Base-by-base conservation (phyloP, 2,888 invertebrate species). In the Mythimna lalbum region DNA sequence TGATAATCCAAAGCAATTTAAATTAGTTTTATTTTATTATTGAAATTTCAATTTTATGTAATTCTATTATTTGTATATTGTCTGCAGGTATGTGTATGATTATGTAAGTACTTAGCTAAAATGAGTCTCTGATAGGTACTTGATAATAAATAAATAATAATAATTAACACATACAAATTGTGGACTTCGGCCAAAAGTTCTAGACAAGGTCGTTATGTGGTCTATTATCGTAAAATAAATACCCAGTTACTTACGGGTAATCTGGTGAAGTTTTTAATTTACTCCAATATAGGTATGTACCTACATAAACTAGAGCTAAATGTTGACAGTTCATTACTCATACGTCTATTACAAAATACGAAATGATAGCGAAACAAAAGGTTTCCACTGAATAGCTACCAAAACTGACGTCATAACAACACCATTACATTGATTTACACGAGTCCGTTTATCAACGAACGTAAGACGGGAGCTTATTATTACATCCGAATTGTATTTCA, bases 391-490 rank as follows among this genome's bases (percentile, higher is more conserved):
- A 76, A 85, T 80, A 83, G 53, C 73, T 70, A 68, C 69, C 47
- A 19, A 76, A 68, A 59, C 39, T 71, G 73, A 76, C 76, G 73
- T 82, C 82, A 82, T 84, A 87, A 85, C 75, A 80, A 73, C 89
- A 83, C 86, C 89, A 93, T 93, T 91, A 92, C 87, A 86, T 90
- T 93, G 93, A 94, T 93, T 93, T 93, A 95, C 92, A 89, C 86
- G 83, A 86, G 86, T 84, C 82, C 80, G 89, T 91, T 90, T 93
- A 93, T 93, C 93, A 90, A 86, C 78, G 73, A 88, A 93, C 94
- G 95, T 95, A 95, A 95, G 94, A 94, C 95, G 91, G 95, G 92
- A 94, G 95, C 94, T 94, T 95, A 93, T 95, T 95, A 95, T 93
- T 92, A 92, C 90, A 93, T 92, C 93, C 93, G 92, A 95, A 94